phyloP scores from a whole-genome alignment of 2,888 invertebrate species.

The Tupiocoris notatus region DNA sequence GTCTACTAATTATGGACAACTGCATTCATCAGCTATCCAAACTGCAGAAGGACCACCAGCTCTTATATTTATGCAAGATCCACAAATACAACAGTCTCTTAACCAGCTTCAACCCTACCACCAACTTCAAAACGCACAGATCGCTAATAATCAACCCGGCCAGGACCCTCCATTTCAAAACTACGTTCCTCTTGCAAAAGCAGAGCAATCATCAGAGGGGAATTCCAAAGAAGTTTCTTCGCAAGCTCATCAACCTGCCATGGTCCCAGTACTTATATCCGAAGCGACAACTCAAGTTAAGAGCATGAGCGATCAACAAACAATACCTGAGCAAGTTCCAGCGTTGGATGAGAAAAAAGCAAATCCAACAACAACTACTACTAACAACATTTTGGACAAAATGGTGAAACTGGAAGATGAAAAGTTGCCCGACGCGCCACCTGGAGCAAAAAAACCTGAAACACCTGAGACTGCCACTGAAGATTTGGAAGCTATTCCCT shows the following conservation, averaged over 20 bases:
- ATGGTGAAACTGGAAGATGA: constrained; percentile 8
- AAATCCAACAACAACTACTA: too few relatives aligned
- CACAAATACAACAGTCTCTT: not conserved
- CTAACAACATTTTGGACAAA: constrained; percentile 3
- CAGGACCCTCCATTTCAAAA: not conserved
- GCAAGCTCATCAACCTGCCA: not conserved
- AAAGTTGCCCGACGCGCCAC: not conserved
- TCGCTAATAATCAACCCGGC: too few relatives aligned
- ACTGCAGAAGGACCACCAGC: not conserved
- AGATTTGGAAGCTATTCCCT: not conserved
- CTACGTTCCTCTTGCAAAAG: not conserved
- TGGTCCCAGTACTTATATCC: not conserved
- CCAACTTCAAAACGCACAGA: too few relatives aligned
- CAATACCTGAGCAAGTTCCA: not conserved
- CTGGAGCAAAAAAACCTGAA: not conserved
- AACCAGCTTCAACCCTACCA: not conserved
- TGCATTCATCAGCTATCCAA: not conserved
- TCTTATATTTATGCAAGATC: not conserved
- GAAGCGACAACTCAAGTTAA: not conserved
- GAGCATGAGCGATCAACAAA: not conserved
- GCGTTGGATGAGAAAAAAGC: constrained; percentile 25
- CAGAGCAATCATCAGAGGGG: not conserved
- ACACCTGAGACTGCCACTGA: not conserved
- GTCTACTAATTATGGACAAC: too few relatives aligned
- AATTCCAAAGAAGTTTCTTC: not conserved